Percentiles rank a stretch among this genome's conserved stretches.
Conservation (phyloP, 2,797 vertebrate genomes). For the Glossophaga mutica region DNA sequence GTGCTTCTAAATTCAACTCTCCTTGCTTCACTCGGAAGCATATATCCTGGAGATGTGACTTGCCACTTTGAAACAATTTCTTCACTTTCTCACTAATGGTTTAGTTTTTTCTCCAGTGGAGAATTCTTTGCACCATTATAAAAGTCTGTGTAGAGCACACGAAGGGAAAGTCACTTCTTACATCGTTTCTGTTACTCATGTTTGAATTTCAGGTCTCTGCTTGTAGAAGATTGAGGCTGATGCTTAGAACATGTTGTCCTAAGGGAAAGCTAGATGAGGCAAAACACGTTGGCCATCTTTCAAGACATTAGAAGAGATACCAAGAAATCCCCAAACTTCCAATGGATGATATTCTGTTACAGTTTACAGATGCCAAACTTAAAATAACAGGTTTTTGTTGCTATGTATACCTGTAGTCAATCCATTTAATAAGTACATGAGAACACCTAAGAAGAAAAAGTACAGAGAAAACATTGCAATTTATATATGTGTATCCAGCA, state of each 20-base stretch:
- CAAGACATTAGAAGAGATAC: slow-evolving; percentile 41
- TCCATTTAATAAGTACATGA: slow-evolving; percentile 19
- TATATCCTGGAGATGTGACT: background rate
- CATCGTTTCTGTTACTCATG: slow-evolving; percentile 3
- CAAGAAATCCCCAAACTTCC: slow-evolving; percentile 34
- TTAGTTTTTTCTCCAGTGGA: background rate
- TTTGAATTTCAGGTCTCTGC: slow-evolving; percentile 48
- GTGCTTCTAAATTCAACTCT: background rate
- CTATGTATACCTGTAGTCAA: slow-evolving; percentile 17
- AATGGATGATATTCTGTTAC: slow-evolving; percentile 34
- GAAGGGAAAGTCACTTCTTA: background rate
- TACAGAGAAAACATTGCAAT: background rate
- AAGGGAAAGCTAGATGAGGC: slow-evolving; percentile 42
- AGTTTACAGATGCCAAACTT: slow-evolving; percentile 14
- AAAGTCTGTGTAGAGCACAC: background rate
- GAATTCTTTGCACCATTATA: background rate
- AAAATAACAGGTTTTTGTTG: background rate
- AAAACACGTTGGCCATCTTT: slow-evolving; percentile 54
- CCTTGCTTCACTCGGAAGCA: background rate
- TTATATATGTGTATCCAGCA: background rate
- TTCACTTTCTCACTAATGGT: background rate
- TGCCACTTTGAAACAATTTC: background rate
- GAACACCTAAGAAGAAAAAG: slow-evolving; percentile 2
- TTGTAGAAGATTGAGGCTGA: background rate
- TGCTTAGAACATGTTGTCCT: slow-evolving; percentile 70